A percentile compares a stretch with the other conserved stretches of the same genome.
phyloP scores from a whole-genome alignment of 2,888 invertebrate species.

The Stenoptilia bipunctidactyla region DNA sequence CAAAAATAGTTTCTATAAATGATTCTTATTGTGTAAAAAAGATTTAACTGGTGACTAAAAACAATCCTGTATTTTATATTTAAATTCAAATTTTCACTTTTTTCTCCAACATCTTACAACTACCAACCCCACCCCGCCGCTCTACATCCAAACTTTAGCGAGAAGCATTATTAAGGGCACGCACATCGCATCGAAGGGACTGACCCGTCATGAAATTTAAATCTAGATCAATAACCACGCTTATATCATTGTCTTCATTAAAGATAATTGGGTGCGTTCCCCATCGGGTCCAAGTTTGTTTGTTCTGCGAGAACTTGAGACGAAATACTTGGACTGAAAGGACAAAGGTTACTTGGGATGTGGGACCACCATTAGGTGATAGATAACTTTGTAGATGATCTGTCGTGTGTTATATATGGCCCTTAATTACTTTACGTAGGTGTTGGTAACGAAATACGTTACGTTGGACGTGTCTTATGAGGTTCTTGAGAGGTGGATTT shows the following conservation, averaged over 20 bases:
- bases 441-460: too few relatives aligned
- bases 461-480: too few relatives aligned
- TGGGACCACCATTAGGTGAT: neutral
- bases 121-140: constrained; percentile 28
- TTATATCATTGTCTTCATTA: constrained; percentile 74
- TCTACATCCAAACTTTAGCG: constrained; percentile 46
- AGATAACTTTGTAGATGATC: neutral
- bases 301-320: constrained; percentile 65
- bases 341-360: constrained; percentile 16
- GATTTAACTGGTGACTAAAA: too few relatives aligned
- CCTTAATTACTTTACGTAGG: too few relatives aligned
- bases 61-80: too few relatives aligned
- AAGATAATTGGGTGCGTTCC: constrained; percentile 71
- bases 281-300: constrained; percentile 64
- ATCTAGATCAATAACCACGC: constrained; percentile 72
- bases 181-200: constrained; percentile 64
- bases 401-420: neutral
- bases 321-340: constrained; percentile 60
- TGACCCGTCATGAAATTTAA: constrained; percentile 72
- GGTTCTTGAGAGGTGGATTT: too few relatives aligned
- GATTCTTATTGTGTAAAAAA: too few relatives aligned
- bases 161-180: constrained; percentile 70
- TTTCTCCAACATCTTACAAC: constrained; percentile 24
- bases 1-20: too few relatives aligned
- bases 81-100: too few relatives aligned